phyloP scores from a whole-genome alignment of 2,888 invertebrate species.

The Bedellia somnulentella region DNA sequence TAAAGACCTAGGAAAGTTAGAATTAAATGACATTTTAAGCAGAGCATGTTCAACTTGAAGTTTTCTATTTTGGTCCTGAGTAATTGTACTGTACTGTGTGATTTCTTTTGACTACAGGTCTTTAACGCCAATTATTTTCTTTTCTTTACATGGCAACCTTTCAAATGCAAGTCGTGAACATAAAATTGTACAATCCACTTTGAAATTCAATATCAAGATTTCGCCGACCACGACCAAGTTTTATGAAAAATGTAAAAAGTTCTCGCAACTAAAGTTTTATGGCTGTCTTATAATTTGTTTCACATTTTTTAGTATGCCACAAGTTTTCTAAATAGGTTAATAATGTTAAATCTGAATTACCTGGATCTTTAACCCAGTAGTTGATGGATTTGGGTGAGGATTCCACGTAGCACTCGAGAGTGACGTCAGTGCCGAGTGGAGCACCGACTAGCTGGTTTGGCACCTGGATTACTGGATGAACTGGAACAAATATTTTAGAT shows the following conservation, averaged over 20 bases:
- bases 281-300: slow-evolving; percentile 55
- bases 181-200: too few species aligned
- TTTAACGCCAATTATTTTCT: too few species aligned
- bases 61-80: too few species aligned
- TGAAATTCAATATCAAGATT: slow-evolving; percentile 58
- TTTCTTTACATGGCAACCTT: too few species aligned
- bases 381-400: slow-evolving; percentile 88
- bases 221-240: slow-evolving; percentile 47
- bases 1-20: too few species aligned
- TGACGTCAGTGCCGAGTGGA: slow-evolving; percentile 81
- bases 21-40: too few species aligned
- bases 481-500: slow-evolving; percentile 37
- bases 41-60: too few species aligned
- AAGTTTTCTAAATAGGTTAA: slow-evolving; percentile 8
- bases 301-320: slow-evolving; percentile 47
- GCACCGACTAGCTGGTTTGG: slow-evolving; percentile 90
- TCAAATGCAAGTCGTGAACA: too few species aligned
- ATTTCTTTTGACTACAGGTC: too few species aligned
- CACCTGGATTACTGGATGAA: slow-evolving; percentile 87
- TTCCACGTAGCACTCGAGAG: slow-evolving; percentile 85
- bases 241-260: slow-evolving; percentile 60
- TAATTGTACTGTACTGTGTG: too few species aligned
- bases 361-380: slow-evolving; percentile 83
- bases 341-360: slow-evolving; percentile 21
- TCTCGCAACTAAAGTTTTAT: slow-evolving; percentile 48